Conservation (phyloP, 2,888 invertebrate genomes). For the Drosophila imparisetae region DNA sequence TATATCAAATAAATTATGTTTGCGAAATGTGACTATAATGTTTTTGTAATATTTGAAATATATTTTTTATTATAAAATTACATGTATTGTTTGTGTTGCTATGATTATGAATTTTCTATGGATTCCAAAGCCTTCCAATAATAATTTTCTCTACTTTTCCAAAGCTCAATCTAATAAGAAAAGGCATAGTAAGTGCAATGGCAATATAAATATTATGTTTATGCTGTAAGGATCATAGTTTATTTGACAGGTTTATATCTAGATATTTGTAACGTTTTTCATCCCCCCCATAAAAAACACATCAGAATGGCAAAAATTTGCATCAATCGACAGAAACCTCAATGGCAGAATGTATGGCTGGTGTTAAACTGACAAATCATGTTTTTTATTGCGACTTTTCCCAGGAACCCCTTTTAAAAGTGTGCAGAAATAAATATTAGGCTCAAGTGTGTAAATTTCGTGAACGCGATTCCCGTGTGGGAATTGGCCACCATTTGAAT, state of each 20-base stretch:
- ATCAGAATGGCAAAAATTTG: slow-evolving; percentile 8
- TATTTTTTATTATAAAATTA: not conserved
- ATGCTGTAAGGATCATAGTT: not conserved
- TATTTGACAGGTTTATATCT: not conserved
- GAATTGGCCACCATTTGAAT: slow-evolving; percentile 66
- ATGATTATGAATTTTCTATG: not conserved
- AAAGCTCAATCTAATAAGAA: not conserved
- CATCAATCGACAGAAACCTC: slow-evolving; percentile 43
- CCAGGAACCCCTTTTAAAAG: slow-evolving; percentile 47
- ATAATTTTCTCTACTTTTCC: not conserved
- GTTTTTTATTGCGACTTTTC: slow-evolving; percentile 78
- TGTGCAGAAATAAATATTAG: not conserved
- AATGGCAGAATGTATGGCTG: slow-evolving; percentile 55
- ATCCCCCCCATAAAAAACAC: slow-evolving; percentile 13
- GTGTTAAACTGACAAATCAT: slow-evolving; percentile 84
- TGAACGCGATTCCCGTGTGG: slow-evolving; percentile 4
- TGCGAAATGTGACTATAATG: not conserved
- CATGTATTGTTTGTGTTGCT: not conserved
- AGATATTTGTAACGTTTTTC: not conserved
- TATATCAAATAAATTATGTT: not conserved
- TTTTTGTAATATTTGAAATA: not conserved
- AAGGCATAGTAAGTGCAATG: not conserved
- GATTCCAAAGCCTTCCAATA: not conserved
- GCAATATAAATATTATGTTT: not conserved
- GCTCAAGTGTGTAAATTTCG: slow-evolving; percentile 39